phyloP scores from a whole-genome alignment of 2,113 vertebrate species.

The Hippocampus guttulatus region DNA sequence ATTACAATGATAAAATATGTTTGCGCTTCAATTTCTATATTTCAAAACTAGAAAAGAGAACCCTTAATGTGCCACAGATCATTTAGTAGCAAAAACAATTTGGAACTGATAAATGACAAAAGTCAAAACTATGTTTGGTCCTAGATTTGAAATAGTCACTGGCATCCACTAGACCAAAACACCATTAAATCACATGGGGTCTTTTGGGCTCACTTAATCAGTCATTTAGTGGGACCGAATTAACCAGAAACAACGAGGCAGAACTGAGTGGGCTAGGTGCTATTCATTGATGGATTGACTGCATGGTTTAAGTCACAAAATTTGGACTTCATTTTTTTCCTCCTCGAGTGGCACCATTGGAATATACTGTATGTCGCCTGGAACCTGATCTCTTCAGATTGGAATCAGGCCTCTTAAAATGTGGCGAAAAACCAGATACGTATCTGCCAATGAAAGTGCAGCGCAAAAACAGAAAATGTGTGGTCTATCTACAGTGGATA shows the following conservation, averaged over 20 bases:
- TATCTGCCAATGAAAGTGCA: too few species aligned
- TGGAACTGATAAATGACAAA: constrained; percentile 2
- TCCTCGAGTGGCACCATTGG: background rate
- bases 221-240: constrained; percentile 66
- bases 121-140: background rate
- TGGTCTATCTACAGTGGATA: background rate
- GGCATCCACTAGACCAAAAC: constrained; percentile 41
- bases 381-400: background rate
- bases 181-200: constrained; percentile 57
- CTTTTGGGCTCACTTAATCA: constrained; percentile 65
- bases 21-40: constrained; percentile 29
- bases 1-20: constrained; percentile 60
- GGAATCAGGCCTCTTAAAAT: background rate
- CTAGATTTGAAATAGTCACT: background rate
- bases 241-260: constrained; percentile 54
- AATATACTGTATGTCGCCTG: background rate
- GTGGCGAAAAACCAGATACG: background rate
- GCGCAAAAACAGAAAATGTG: too few species aligned
- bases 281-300: constrained; percentile 17
- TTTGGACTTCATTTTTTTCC: background rate
- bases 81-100: constrained; percentile 18
- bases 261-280: constrained; percentile 24
- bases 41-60: constrained; percentile 26
- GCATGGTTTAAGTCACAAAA: background rate
- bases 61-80: constrained; percentile 5